Evolutionary conservation across 2,888 invertebrate genomes (phyloP), one percentile per base, ranked within the genome.

Genomic region (Drosophila mettleri): DNA sequence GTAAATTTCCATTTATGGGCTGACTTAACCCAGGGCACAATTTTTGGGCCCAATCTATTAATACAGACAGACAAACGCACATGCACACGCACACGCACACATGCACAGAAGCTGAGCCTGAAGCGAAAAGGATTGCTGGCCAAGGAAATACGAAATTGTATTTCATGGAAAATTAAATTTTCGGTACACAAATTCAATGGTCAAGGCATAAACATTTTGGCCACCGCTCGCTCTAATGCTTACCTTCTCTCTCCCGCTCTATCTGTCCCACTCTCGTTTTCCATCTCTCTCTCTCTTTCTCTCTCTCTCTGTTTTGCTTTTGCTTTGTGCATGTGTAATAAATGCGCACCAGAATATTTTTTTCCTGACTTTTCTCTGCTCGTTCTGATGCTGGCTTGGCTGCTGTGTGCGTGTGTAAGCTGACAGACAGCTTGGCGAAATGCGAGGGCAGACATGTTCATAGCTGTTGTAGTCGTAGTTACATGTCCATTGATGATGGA

Each of bases 131-230:
- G 65, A 62, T 65, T 53, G 48, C 63, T 61, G 49, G 34, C 48
- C 52, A 24, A 45, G 53, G 16, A 69, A 59, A 63, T 68, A 49
- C 49, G 66, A 63, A 64, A 73, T 67, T 77, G 70, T 70, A 78
- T 77, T 83, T 84, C 73, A 79, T 69, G 85, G 74, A 57, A 79
- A 84, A 84, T 83, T 84, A 77, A 79, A 84, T 83, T 81, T 76
- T 69, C 55, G 71, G 66, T 53, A 69, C 71, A 77, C 74, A 77
- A 78, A 77, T 77, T 71, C 78, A 76, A 70, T 73, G 83, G 80
- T 80, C 76, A 80, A 68, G 67, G 66, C 75, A 71, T 65, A 69
- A 80, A 72, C 60, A 69, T 79, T 74, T 73, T 34, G 53, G n/a
- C 12, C 48, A 16, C 16, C 29, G 24, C 18, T 9, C 52, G 52